Evolutionary conservation across 2,797 vertebrate species (phyloP), one percentile per base, ranked within the genome.

Genomic region (Neopelma chrysocephalum): DNA sequence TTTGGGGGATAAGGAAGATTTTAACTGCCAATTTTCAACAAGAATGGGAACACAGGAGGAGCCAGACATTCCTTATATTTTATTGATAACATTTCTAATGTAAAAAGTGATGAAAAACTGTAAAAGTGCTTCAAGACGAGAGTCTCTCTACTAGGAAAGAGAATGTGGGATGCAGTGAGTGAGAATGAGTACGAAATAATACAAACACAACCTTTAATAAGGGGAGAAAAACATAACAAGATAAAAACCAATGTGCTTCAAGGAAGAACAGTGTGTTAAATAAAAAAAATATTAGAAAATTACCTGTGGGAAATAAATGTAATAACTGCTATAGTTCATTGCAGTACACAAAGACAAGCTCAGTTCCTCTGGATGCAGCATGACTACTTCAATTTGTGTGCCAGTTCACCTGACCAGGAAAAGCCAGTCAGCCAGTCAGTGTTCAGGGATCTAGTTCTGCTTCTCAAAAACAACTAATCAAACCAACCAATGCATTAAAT

Each of bases 321-420:
- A 60, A 57, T 22, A 12, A 48, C 3, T 70, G 66, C 11, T 45
- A 2, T 8, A 32, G 21, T 31, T 61, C 20, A 25, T 5, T 53
- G 32, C 22, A 66, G 10, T 19, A 66, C n/a, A n/a, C 9, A 75
- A 29, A 11, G 38, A 56, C 25, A 92, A 73, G 12, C 4, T 87
- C 53, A 12, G 12, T 45, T 82, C 38, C 47, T 2, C 5, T n/a
- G 73, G 21, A 66, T 50, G 80, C 32, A n/a, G 15, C 25, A 40
- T 0, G 0, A 61, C 15, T 31, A 27, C 51, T 61, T 27, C 38
- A 54, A 4, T 69, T 23, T 73, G n/a, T 56, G 13, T 12, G 17
- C 4, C 3, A 23, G 43, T 47, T 25, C 29, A 48, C 22, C 8
- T 36, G 26, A 31, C 48, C 43, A 45, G 20, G 9, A 76, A 64